Evolutionary conservation across 2,113 vertebrate species (phyloP).

Genomic region (Myanophis thanlyinensis): DNA sequence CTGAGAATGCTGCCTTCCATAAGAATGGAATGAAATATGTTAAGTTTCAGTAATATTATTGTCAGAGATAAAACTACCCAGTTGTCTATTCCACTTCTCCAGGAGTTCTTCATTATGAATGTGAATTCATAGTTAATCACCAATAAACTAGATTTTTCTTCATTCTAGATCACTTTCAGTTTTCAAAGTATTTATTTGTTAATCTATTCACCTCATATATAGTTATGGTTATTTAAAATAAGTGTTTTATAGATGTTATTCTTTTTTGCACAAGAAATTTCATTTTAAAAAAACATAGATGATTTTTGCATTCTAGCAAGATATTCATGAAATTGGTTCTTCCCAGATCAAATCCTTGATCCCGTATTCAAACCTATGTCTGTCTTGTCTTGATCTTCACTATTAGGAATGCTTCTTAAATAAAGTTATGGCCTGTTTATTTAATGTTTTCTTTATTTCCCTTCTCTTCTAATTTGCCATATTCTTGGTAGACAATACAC

Average conservation of each 20-base stretch:
- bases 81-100: not conserved
- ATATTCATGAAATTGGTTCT: not conserved
- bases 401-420: not conserved
- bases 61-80: not conserved
- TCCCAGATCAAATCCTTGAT: not conserved
- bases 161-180: not conserved
- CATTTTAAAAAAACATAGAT: not conserved
- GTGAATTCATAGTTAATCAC: not conserved
- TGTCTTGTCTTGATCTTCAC: not conserved
- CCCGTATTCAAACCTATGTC: not conserved
- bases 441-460: not conserved
- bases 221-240: not conserved
- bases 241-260: not conserved
- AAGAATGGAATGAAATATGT: not conserved
- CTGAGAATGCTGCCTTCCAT: not conserved
- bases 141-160: not conserved
- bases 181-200: not conserved
- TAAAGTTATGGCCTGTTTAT: not conserved
- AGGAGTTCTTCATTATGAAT: not conserved
- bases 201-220: not conserved
- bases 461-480: conserved; percentile 53
- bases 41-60: not conserved
- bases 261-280: not conserved
- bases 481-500: conserved; percentile 64
- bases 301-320: not conserved